Conservation (phyloP, 1,140 invertebrate species). For the Diabrotica virgifera region DNA sequence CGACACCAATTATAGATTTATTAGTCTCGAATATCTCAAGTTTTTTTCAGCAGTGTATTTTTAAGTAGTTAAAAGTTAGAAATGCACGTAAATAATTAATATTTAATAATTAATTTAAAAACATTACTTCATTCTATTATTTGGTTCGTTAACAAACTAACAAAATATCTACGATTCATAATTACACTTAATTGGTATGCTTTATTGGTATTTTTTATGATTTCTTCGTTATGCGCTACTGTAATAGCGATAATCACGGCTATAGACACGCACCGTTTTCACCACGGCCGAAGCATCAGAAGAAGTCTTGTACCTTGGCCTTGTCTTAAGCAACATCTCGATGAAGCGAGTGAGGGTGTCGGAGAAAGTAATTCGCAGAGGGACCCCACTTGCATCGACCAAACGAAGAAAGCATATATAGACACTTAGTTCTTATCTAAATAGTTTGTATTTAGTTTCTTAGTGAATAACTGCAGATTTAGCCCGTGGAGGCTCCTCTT, state of each 20-base stretch:
- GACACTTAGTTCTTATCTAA: slow-evolving; percentile 4
- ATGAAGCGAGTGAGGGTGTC: background rate
- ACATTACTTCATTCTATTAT: too few relatives aligned
- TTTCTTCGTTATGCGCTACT: too few relatives aligned
- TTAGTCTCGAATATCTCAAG: too few relatives aligned
- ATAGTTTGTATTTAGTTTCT: background rate
- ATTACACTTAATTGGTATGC: too few relatives aligned
- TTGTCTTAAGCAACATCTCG: slow-evolving; percentile 9
- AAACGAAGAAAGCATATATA: slow-evolving; percentile 8
- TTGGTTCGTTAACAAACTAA: too few relatives aligned
- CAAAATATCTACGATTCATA: too few relatives aligned
- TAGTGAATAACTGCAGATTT: slow-evolving; percentile 9
- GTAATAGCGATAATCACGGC: background rate
- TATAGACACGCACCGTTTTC: background rate
- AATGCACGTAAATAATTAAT: too few relatives aligned
- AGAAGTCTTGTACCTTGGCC: slow-evolving; percentile 11
- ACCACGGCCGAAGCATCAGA: background rate
- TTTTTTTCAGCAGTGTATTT: too few relatives aligned
- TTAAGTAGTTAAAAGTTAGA: too few relatives aligned
- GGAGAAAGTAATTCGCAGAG: slow-evolving; percentile 4
- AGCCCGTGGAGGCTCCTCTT: slow-evolving; percentile 11
- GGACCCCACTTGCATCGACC: slow-evolving; percentile 2
- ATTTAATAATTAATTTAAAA: too few relatives aligned
- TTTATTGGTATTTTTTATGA: too few relatives aligned
- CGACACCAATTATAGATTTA: too few relatives aligned